Conservation (phyloP, 37 sponge, comb jelly and placozoan genomes). For the Bolinopsis microptera region DNA sequence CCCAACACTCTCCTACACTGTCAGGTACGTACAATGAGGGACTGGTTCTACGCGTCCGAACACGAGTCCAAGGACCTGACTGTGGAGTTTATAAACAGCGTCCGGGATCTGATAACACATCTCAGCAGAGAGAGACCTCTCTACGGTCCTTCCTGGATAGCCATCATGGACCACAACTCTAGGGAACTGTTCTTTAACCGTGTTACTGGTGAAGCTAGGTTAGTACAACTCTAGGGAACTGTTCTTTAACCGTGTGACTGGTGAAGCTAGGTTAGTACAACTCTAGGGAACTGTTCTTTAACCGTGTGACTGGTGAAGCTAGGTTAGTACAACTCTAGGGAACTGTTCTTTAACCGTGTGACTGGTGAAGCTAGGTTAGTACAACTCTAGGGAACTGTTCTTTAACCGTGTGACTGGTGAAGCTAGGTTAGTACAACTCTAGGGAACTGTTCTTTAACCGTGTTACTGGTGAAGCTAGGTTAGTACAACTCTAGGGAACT, state of each 20-base stretch:
- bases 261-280: too few relatives aligned
- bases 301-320: too few relatives aligned
- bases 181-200: conserved; percentile 49
- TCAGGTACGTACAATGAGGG: conserved; percentile 41
- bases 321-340: background rate
- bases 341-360: background rate
- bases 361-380: background rate
- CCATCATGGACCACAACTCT: conserved; percentile 32
- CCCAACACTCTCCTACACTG: too few relatives aligned
- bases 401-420: background rate
- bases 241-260: too few relatives aligned
- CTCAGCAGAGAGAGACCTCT: conserved; percentile 49
- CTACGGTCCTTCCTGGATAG: conserved; percentile 42
- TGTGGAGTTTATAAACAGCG: background rate
- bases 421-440: background rate
- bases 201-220: conserved; percentile 29
- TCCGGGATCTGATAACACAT: conserved; percentile 11
- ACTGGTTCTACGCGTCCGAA: conserved; percentile 32
- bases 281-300: too few relatives aligned
- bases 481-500: too few relatives aligned
- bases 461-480: too few relatives aligned
- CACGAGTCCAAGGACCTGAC: conserved; percentile 11
- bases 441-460: background rate
- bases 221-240: background rate
- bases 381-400: background rate